Conservation (phyloP, 2,113 vertebrate species). For the Platichthys stellatus region DNA sequence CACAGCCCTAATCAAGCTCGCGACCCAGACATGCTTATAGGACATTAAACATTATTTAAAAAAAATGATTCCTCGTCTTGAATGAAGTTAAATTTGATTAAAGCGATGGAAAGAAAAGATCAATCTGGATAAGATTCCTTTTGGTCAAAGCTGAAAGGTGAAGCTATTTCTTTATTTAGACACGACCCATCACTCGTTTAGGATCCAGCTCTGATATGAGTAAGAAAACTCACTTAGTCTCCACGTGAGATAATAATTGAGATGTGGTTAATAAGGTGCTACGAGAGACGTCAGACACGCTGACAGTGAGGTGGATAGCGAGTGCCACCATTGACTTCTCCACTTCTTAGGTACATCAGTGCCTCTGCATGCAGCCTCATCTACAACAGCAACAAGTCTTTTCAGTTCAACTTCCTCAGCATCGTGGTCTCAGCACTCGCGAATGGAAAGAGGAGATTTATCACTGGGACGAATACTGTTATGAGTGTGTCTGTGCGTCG, state of each 20-base stretch:
- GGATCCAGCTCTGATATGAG: slow-evolving; percentile 29
- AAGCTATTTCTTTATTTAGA: slow-evolving; percentile 54
- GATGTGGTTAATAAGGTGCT: slow-evolving; percentile 54
- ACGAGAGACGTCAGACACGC: slow-evolving; percentile 33
- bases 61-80: slow-evolving; percentile 54
- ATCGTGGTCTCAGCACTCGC: background rate
- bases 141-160: slow-evolving; percentile 74
- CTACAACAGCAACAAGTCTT: slow-evolving; percentile 36
- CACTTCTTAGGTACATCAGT: background rate
- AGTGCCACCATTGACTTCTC: background rate
- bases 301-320: slow-evolving; percentile 10
- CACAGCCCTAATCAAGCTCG: slow-evolving; percentile 39
- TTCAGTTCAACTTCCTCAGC: slow-evolving; percentile 11
- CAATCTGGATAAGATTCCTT: slow-evolving; percentile 34
- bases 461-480: slow-evolving; percentile 44
- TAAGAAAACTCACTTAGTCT: background rate
- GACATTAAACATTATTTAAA: slow-evolving; percentile 24
- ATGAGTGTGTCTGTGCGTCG: slow-evolving; percentile 23
- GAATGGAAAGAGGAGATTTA: slow-evolving; percentile 10
- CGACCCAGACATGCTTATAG: slow-evolving; percentile 54
- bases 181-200: slow-evolving; percentile 37
- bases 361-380: slow-evolving; percentile 18
- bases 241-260: slow-evolving; percentile 8
- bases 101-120: slow-evolving; percentile 43
- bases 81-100: slow-evolving; percentile 49